Evolutionary conservation across 2,797 vertebrate genomes (phyloP).

Genomic region (Spinus olivaceus): DNA sequence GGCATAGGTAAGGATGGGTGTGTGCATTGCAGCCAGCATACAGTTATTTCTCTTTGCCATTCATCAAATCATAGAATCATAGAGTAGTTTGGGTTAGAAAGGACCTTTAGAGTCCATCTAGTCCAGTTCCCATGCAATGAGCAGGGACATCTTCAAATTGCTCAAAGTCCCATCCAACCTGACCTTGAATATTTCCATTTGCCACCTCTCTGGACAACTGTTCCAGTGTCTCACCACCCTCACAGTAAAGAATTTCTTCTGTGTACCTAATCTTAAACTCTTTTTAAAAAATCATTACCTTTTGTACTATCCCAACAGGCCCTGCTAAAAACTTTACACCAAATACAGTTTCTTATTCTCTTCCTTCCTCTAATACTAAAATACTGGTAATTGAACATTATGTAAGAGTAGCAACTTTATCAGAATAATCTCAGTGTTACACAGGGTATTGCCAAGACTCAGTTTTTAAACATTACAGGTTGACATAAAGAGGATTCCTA

Average conservation of each 20-base stretch:
- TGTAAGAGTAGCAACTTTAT: not conserved
- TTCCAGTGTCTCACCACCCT: not conserved
- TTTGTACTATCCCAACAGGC: not conserved
- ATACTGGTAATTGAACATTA: not conserved
- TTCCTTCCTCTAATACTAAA: not conserved
- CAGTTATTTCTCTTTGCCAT: not conserved
- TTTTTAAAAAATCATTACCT: not conserved
- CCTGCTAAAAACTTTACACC: not conserved
- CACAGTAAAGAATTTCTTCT: not conserved
- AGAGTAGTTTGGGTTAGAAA: not conserved
- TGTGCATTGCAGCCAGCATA: not conserved
- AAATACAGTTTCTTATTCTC: not conserved
- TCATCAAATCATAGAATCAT: not conserved
- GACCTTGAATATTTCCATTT: not conserved
- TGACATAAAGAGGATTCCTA: not conserved
- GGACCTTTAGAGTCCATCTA: not conserved
- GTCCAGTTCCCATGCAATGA: not conserved
- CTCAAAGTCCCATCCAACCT: not conserved
- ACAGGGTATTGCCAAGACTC: not conserved
- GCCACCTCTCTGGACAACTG: not conserved
- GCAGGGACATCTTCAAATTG: not conserved
- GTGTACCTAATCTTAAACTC: not conserved
- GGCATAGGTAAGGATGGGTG: not conserved
- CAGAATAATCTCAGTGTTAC: not conserved
- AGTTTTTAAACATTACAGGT: not conserved